Evolutionary conservation across 2,888 invertebrate species (phyloP).

Genomic region (Ischnus inquisitorius): DNA sequence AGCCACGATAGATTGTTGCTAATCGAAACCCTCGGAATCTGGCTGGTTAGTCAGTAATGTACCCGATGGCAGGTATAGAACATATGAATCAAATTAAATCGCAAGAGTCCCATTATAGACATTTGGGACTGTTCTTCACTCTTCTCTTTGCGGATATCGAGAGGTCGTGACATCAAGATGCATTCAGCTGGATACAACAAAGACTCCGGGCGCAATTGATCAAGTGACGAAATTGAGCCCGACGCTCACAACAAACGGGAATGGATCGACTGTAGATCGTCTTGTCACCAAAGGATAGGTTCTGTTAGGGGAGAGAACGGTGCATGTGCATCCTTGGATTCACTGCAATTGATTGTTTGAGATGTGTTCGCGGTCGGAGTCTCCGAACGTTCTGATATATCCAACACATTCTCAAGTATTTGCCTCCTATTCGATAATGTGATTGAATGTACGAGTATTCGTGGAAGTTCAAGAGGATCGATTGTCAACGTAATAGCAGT

Average conservation of each 20-base stretch:
- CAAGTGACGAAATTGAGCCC: not conserved
- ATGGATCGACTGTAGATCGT: not conserved
- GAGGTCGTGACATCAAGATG: not conserved
- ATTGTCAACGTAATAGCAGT: not conserved
- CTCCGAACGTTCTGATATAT: not conserved
- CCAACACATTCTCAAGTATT: not conserved
- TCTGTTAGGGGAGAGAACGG: not conserved
- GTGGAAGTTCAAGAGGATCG: not conserved
- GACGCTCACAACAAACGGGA: not conserved
- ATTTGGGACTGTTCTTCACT: not conserved
- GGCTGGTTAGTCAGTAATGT: no score
- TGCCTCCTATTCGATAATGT: not conserved
- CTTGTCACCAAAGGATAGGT: not conserved
- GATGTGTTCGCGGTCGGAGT: not conserved
- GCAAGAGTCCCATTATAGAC: no score
- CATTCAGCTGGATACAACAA: not conserved
- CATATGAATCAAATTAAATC: not conserved
- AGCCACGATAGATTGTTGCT: no score
- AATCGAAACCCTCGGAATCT: no score
- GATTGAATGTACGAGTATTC: not conserved
- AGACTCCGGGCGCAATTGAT: not conserved
- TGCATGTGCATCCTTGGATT: not conserved
- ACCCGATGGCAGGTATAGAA: not conserved
- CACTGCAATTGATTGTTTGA: not conserved
- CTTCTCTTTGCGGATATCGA: not conserved